A percentile compares a stretch with the other conserved stretches of the same genome.
Conservation (phyloP, 2,113 vertebrate genomes). For the Chionodraco myersi region DNA sequence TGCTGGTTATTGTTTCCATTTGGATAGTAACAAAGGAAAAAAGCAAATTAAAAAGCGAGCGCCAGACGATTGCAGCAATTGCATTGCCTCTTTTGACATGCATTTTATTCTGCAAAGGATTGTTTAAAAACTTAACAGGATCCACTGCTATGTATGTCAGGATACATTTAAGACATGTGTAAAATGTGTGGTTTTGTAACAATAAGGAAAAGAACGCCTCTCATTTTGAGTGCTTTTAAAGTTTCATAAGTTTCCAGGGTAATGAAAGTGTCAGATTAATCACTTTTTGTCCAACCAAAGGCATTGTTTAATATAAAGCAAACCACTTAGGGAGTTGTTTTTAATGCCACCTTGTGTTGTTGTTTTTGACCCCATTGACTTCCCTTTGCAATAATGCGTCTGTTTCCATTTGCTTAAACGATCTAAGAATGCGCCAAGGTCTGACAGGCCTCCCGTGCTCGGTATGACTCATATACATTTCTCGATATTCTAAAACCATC, state of each 20-base stretch:
- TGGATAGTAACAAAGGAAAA: too few species aligned
- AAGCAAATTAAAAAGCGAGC: too few species aligned
- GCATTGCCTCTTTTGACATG: too few species aligned
- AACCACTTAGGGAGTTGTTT: conserved; percentile 30
- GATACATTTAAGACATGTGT: not conserved
- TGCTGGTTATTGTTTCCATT: too few species aligned
- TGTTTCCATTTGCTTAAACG: conserved; percentile 17
- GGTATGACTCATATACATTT: conserved; percentile 25
- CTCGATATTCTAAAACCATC: conserved; percentile 5
- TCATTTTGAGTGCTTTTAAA: conserved; percentile 8
- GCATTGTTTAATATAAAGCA: conserved; percentile 10
- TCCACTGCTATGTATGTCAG: not conserved
- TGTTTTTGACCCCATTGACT: conserved; percentile 23
- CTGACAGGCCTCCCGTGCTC: conserved; percentile 31
- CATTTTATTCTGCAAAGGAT: too few species aligned
- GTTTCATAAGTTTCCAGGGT: not conserved
- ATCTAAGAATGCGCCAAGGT: not conserved
- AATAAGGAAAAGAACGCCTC: not conserved
- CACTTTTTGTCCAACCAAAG: conserved; percentile 17
- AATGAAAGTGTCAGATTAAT: conserved; percentile 30
- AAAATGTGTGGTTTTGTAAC: not conserved
- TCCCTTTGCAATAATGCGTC: conserved; percentile 18
- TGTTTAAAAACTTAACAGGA: not conserved
- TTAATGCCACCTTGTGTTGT: conserved; percentile 24
- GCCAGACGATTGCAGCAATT: too few species aligned